Base-by-base conservation (phyloP, 1,140 invertebrate species). In the Euura lappo region DNA sequence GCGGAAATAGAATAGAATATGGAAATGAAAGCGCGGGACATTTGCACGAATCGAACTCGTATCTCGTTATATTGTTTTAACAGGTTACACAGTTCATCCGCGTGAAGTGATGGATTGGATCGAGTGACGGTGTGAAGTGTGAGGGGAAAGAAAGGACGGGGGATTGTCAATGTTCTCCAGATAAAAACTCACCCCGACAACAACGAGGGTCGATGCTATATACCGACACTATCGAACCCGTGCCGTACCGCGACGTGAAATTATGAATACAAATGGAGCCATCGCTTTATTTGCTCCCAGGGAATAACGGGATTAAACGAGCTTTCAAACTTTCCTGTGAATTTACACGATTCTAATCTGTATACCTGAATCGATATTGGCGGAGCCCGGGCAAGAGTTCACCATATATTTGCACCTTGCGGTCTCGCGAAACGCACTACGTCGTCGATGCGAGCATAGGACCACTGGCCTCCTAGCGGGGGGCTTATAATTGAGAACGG, bases 231-330 rank as follows among this genome's bases (percentile, higher is more conserved):
- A 0, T 3, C 3, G 51, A 60, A 11, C 51, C 8, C 51, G 51
- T 11, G 13, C 51, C 51, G 51, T 8, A n/a, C 51, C 51, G 51
- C 51, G 51, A 60, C 51, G 51, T 60, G 51, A 60, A 60, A 60
- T 60, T 60, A 60, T 60, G 51, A 60, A 60, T 60, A 60, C 51
- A 60, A 60, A 60, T 60, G 51, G 51, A 60, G 51, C 51, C 51
- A 60, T 60, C 51, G 51, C 51, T 60, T 60, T 6, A 60, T 60
- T 60, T n/a, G 51, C 8, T 60, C 51, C 51, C 10, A 60, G 51
- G 51, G 51, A 60, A 60, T 60, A 60, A 60, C 51, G 51, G 51
- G 51, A 60, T 60, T 60, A 60, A 60, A 60, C 51, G 10, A n/a
- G 51, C 51, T 60, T 60, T 6, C 51, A 60, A 60, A 60, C 51